Percentiles rank a stretch among this genome's conserved stretches.
Conservation (phyloP, 2,797 vertebrate species). For the Ataeniobius toweri region DNA sequence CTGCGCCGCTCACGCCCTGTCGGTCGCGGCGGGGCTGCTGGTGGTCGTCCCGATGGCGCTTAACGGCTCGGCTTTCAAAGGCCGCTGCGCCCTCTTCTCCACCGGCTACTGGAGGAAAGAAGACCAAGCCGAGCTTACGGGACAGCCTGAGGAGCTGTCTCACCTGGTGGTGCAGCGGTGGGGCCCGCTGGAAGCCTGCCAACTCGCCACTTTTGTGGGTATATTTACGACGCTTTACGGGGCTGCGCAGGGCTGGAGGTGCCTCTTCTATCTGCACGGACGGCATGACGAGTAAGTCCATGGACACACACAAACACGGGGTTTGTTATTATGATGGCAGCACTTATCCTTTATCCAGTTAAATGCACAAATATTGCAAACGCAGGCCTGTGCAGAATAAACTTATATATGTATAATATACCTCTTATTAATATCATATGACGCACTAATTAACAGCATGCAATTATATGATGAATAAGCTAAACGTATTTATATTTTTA, state of each 20-base stretch:
- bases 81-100: constrained; percentile 83
- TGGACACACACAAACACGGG: neutral
- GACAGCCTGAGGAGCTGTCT: constrained; percentile 45
- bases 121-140: constrained; percentile 47
- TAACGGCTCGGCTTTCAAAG: constrained; percentile 84
- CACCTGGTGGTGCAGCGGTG: constrained; percentile 80
- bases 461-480: neutral
- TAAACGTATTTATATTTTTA: neutral
- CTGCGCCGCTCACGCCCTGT: constrained; percentile 80
- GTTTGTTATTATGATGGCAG: neutral
- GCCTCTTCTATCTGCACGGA: constrained; percentile 82
- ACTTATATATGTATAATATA: neutral
- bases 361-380: neutral
- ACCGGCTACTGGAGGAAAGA: constrained; percentile 80
- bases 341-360: neutral
- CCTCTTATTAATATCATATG: neutral
- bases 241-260: constrained; percentile 83
- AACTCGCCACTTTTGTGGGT: constrained; percentile 83
- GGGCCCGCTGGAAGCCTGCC: constrained; percentile 82
- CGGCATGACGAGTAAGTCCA: constrained; percentile 82
- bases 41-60: constrained; percentile 83
- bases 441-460: neutral
- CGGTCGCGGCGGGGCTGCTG: constrained; percentile 74
- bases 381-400: neutral
- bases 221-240: constrained; percentile 85